phyloP scores from a whole-genome alignment of 2,113 vertebrate species.

The Ramphastos sulfuratus region DNA sequence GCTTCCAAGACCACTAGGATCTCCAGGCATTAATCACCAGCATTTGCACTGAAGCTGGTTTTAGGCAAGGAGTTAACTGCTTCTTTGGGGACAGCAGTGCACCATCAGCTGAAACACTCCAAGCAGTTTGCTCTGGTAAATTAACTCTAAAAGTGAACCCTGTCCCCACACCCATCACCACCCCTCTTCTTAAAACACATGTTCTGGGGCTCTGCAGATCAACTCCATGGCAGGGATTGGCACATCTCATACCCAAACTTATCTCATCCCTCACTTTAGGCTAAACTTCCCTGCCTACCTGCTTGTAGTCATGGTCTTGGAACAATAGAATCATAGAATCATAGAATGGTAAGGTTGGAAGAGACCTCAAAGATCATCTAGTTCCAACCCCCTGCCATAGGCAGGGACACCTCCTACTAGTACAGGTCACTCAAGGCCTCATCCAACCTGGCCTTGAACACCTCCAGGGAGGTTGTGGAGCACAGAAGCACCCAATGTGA shows the following conservation, averaged over 20 bases:
- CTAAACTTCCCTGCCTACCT: background rate
- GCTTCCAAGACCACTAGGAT: conserved; percentile 62
- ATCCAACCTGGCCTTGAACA: no score
- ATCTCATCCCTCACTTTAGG: background rate
- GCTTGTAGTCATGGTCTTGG: background rate
- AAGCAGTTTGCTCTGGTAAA: background rate
- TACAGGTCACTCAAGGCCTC: no score
- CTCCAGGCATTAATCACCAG: conserved; percentile 42
- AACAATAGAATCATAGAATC: background rate
- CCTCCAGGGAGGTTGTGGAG: no score
- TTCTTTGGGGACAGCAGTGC: background rate
- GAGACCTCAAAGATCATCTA: no score
- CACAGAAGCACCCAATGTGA: no score
- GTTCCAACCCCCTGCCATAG: no score
- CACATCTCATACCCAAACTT: fast-evolving
- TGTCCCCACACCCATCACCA: background rate
- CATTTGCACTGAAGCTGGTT: conserved; percentile 24
- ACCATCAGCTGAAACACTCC: conserved; percentile 31
- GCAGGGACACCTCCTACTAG: no score
- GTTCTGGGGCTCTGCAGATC: fast-evolving
- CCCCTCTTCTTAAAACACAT: background rate
- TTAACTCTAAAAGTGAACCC: conserved; percentile 4
- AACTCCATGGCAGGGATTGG: fast-evolving
- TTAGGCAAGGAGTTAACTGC: background rate
- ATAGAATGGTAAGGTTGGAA: no score